These are phyloP conservation scores for Adelphocoris suturalis DNA, from an alignment of 2,888 invertebrate species.

Conservation along the genomic window DNA sequence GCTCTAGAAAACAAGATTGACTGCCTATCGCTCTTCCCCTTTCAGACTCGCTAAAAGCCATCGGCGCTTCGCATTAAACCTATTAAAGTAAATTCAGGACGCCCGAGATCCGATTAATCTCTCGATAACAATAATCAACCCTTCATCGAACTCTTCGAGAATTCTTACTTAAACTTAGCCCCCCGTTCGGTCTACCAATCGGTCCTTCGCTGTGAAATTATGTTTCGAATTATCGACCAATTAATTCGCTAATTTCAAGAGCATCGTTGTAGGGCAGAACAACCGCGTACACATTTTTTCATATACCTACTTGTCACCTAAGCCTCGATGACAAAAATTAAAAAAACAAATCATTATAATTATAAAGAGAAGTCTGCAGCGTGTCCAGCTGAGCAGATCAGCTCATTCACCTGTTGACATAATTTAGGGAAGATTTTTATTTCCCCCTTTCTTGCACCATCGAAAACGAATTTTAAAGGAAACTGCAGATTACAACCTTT, in stretches of 20 bases:
- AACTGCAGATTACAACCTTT: too few species aligned
- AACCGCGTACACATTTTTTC: not conserved
- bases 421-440: too few species aligned
- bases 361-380: too few species aligned
- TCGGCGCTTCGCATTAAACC: not conserved
- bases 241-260: not conserved
- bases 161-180: not conserved
- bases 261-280: too few species aligned
- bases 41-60: slow-evolving; percentile 19
- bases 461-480: too few species aligned
- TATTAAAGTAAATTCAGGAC: not conserved
- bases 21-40: not conserved
- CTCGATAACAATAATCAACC: not conserved
- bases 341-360: too few species aligned
- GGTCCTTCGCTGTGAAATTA: not conserved
- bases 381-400: too few species aligned
- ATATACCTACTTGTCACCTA: not conserved
- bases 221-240: slow-evolving; percentile 5
- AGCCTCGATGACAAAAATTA: too few species aligned
- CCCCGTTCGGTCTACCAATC: not conserved
- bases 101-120: not conserved
- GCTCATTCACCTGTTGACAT: too few species aligned
- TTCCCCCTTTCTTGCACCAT: too few species aligned
- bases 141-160: not conserved
- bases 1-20: slow-evolving; percentile 20